Percentiles rank a stretch among this genome's conserved stretches.
Evolutionary conservation across 2,888 invertebrate species (phyloP).

Genomic region (Nasonovia ribisnigri): DNA sequence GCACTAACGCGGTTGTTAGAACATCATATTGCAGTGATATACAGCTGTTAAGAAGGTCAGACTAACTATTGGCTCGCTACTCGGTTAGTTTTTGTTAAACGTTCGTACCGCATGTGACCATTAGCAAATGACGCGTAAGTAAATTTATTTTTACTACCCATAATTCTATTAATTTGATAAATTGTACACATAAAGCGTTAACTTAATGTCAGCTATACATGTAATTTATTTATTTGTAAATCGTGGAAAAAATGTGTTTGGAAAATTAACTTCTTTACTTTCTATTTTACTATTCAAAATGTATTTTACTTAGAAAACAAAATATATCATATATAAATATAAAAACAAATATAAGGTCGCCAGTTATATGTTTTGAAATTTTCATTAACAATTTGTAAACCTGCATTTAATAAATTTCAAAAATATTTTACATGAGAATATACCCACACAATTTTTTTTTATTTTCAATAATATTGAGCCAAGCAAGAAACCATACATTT

Average conservation of each 20-base stretch:
- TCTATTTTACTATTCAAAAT: too few species aligned
- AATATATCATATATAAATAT: not conserved
- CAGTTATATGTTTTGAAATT: not conserved
- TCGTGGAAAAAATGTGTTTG: not conserved
- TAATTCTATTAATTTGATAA: not conserved
- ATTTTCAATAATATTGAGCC: not conserved
- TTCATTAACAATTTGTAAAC: not conserved
- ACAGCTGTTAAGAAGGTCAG: conserved; percentile 40
- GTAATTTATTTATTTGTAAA: not conserved
- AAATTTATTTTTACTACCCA: not conserved
- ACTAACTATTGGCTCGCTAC: not conserved
- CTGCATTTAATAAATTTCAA: not conserved
- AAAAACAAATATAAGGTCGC: not conserved
- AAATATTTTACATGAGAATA: not conserved
- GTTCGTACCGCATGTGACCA: conserved; percentile 22
- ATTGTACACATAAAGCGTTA: not conserved
- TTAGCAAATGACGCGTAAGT: conserved; percentile 25
- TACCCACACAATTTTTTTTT: not conserved
- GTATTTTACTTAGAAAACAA: too few species aligned
- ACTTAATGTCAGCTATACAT: not conserved
- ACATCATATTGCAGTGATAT: not conserved
- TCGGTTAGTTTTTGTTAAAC: conserved; percentile 28
- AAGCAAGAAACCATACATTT: conserved; percentile 47
- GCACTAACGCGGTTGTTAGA: not conserved
- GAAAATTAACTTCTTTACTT: not conserved